phyloP scores from a whole-genome alignment of 2,113 vertebrate genomes.

The Pomatostomus ruficeps region DNA sequence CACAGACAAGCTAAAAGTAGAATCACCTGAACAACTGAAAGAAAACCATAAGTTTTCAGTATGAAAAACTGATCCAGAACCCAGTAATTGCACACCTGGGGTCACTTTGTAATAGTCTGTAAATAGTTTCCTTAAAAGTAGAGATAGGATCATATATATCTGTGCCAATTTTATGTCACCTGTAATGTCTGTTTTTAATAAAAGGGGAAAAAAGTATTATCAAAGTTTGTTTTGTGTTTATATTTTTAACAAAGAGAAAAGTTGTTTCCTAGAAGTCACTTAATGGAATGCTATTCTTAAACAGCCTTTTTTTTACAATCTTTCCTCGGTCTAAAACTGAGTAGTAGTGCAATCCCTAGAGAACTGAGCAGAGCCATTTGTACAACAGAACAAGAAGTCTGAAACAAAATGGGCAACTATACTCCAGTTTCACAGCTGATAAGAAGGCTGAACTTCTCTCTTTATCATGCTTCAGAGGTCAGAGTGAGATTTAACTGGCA shows the following conservation, averaged over 20 bases:
- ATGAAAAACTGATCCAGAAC: not conserved
- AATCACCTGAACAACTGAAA: not conserved
- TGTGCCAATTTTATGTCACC: not conserved
- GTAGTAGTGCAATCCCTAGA: not conserved
- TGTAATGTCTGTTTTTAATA: constrained; percentile 34
- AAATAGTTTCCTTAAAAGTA: not conserved
- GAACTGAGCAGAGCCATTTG: not conserved
- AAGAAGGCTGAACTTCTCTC: not conserved
- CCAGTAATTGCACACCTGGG: accelerated
- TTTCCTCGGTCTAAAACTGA: not conserved
- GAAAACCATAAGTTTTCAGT: not conserved
- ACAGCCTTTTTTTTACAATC: not conserved
- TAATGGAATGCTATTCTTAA: not conserved
- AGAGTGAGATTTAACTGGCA: not conserved
- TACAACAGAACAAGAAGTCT: not conserved
- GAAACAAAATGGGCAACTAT: not conserved
- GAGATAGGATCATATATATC: not conserved
- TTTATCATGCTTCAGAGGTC: not conserved
- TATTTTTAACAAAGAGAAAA: not conserved
- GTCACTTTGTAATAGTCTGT: not conserved
- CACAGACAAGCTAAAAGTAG: not conserved
- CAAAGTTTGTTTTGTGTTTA: not conserved
- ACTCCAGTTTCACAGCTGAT: not conserved
- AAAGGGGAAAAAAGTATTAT: not conserved
- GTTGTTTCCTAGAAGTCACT: not conserved